Evolutionary conservation across 2,888 invertebrate species (phyloP).

Genomic region (Noctua pronuba): DNA sequence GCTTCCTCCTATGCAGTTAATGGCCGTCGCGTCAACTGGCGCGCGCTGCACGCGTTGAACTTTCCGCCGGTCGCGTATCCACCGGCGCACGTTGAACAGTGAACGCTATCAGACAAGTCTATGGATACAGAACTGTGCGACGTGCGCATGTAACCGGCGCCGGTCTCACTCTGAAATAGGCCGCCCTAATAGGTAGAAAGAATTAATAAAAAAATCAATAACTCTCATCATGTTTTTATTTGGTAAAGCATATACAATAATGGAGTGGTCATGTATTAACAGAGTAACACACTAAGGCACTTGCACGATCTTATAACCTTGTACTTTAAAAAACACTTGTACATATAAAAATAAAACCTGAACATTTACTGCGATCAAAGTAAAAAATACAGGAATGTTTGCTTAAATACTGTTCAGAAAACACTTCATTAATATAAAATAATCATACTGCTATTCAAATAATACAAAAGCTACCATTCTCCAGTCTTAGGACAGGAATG

Average conservation of each 20-base stretch:
- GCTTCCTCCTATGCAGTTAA: too few species aligned
- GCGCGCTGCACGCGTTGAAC: too few species aligned
- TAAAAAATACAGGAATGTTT: slow-evolving; percentile 69
- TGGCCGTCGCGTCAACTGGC: too few species aligned
- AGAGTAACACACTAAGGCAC: slow-evolving; percentile 78
- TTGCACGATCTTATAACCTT: slow-evolving; percentile 71
- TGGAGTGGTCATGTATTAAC: slow-evolving; percentile 70
- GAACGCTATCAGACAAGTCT: background rate
- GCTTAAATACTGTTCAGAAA: slow-evolving; percentile 68
- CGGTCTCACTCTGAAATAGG: background rate
- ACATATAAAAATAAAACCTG: slow-evolving; percentile 63
- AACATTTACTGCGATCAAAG: slow-evolving; percentile 49
- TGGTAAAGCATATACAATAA: slow-evolving; percentile 78
- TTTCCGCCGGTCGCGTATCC: too few species aligned
- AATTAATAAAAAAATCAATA: slow-evolving; percentile 40
- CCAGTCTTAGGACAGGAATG: slow-evolving; percentile 79
- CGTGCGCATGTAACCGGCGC: background rate
- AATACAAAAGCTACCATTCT: slow-evolving; percentile 66
- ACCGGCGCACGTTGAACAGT: background rate
- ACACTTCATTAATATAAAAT: slow-evolving; percentile 57
- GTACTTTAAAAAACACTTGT: slow-evolving; percentile 74
- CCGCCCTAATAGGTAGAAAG: background rate
- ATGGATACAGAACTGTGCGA: background rate
- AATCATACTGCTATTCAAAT: slow-evolving; percentile 57
- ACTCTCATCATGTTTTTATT: slow-evolving; percentile 74